These are phyloP conservation scores for Scaptomyza pallida DNA, from an alignment of 1,140 invertebrate species.

Conservation along the genomic window DNA sequence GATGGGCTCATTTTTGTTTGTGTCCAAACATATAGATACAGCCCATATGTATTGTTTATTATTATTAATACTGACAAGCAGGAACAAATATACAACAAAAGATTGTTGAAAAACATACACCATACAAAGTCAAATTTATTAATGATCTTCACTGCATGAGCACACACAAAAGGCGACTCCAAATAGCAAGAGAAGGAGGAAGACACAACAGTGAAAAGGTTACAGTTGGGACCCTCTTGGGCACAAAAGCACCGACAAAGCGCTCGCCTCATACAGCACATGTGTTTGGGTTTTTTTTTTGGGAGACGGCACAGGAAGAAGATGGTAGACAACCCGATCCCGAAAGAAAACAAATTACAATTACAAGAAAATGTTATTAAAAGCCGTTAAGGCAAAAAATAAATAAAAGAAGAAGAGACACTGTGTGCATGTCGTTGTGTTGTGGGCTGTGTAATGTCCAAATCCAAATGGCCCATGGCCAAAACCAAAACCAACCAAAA, in stretches of 20 bases:
- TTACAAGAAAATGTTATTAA: slow-evolving; percentile 84
- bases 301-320: slow-evolving; percentile 42
- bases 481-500: slow-evolving; percentile 41
- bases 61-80: slow-evolving; percentile 80
- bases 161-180: slow-evolving; percentile 47
- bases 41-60: slow-evolving; percentile 68
- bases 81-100: slow-evolving; percentile 78
- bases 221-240: slow-evolving; percentile 42
- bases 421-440: slow-evolving; percentile 25
- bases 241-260: slow-evolving; percentile 72
- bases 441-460: slow-evolving; percentile 45
- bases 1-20: slow-evolving; percentile 56
- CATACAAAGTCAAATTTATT: slow-evolving; percentile 75
- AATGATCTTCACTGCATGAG: slow-evolving; percentile 64
- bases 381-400: slow-evolving; percentile 65
- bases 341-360: slow-evolving; percentile 82
- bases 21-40: slow-evolving; percentile 26
- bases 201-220: slow-evolving; percentile 61
- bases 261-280: slow-evolving; percentile 20
- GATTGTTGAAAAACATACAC: slow-evolving; percentile 54
- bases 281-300: slow-evolving; percentile 17
- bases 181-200: background rate
- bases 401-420: slow-evolving; percentile 47
- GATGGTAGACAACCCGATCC: slow-evolving; percentile 12
- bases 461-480: slow-evolving; percentile 61